Evolutionary conservation across 2,888 invertebrate species (phyloP).

Genomic region (Entomobrya multifasciata): DNA sequence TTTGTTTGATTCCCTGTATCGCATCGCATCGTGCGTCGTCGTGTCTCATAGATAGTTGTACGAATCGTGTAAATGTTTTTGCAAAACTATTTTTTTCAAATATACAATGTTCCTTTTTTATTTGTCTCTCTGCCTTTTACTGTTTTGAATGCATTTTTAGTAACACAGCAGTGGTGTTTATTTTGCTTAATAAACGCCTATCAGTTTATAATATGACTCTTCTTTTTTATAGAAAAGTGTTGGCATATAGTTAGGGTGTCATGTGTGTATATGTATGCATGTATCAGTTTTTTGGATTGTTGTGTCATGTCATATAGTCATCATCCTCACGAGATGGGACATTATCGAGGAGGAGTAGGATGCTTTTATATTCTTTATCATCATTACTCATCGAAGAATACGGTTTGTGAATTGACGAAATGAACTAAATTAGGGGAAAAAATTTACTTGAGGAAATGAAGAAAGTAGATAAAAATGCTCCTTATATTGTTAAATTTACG

Average conservation of each 20-base stretch:
- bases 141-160: not conserved
- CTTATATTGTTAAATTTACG: conserved; percentile 62
- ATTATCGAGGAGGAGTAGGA: not conserved
- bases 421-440: conserved; percentile 34
- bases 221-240: too few species aligned
- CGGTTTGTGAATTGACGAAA: not conserved
- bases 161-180: too few species aligned
- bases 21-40: too few species aligned
- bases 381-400: too few species aligned
- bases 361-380: not conserved
- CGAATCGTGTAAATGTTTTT: not conserved
- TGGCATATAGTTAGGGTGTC: not conserved
- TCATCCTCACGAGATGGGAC: not conserved
- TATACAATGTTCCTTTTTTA: not conserved
- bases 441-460: conserved; percentile 66
- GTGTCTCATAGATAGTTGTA: not conserved
- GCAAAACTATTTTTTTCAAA: not conserved
- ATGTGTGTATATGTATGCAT: not conserved
- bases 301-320: not conserved
- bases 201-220: too few species aligned
- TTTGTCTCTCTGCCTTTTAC: not conserved
- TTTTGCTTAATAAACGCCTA: too few species aligned
- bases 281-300: not conserved
- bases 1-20: conserved; percentile 33
- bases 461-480: conserved; percentile 39